Conservation (phyloP, 2,113 vertebrate species). For the Solea solea region DNA sequence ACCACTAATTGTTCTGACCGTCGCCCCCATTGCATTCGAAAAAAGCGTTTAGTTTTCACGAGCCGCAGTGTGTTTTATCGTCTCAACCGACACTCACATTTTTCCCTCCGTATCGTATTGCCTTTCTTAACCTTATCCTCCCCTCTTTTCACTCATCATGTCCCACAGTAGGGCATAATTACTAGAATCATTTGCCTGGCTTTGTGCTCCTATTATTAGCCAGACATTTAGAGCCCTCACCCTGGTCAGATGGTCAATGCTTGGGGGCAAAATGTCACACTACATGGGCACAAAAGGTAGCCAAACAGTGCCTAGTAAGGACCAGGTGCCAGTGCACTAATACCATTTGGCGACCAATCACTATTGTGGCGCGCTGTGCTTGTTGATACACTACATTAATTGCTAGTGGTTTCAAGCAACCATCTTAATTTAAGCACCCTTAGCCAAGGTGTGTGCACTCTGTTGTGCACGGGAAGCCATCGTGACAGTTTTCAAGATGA, state of each 20-base stretch:
- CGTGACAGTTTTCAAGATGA: slow-evolving; percentile 53
- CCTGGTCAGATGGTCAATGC: slow-evolving; percentile 86
- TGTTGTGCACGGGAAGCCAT: slow-evolving; percentile 43
- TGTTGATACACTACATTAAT: slow-evolving; percentile 63
- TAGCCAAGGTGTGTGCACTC: slow-evolving; percentile 57
- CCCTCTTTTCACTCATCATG: slow-evolving; percentile 72
- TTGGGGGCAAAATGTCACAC: slow-evolving; percentile 84
- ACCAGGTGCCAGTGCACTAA: slow-evolving; percentile 79
- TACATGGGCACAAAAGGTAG: slow-evolving; percentile 82
- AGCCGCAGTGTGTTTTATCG: slow-evolving; percentile 6
- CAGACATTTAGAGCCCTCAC: slow-evolving; percentile 71
- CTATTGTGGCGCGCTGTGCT: slow-evolving; percentile 69
- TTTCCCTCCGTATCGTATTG: slow-evolving; percentile 30
- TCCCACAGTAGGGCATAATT: slow-evolving; percentile 81
- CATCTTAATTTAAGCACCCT: slow-evolving; percentile 64
- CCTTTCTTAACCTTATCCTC: slow-evolving; percentile 28
- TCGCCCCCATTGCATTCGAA: slow-evolving; percentile 59
- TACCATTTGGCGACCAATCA: slow-evolving; percentile 76
- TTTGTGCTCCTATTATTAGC: slow-evolving; percentile 80
- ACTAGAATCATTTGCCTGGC: slow-evolving; percentile 72
- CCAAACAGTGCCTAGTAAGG: slow-evolving; percentile 81
- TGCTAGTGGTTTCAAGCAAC: slow-evolving; percentile 62
- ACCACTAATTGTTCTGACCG: slow-evolving; percentile 40
- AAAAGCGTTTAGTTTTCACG: slow-evolving; percentile 11
- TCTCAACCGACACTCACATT: slow-evolving; percentile 12